These are phyloP conservation scores for Synaphobranchus kaupii DNA, from an alignment of 2,797 vertebrate genomes.

Conservation along the genomic window DNA sequence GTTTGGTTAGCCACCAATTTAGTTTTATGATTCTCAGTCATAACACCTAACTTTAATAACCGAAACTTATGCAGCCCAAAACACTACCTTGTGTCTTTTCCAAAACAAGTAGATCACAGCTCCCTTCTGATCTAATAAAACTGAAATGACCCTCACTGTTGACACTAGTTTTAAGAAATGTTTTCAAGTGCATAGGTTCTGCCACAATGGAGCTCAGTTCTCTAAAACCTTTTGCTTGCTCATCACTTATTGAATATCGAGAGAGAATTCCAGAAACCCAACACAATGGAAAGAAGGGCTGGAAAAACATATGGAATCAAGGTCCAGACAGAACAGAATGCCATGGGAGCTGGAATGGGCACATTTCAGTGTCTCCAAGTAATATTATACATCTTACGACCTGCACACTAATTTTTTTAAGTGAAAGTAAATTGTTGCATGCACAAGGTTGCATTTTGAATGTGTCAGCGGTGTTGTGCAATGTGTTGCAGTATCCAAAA, in stretches of 20 bases:
- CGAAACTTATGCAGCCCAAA: too few relatives aligned
- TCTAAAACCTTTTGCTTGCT: neutral
- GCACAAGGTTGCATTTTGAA: too few relatives aligned
- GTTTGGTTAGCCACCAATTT: too few relatives aligned
- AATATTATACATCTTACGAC: neutral
- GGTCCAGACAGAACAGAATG: too few relatives aligned
- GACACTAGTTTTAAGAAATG: neutral
- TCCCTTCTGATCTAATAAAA: too few relatives aligned
- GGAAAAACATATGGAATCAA: too few relatives aligned
- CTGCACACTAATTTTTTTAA: neutral
- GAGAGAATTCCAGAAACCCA: neutral
- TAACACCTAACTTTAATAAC: too few relatives aligned
- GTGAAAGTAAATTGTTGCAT: neutral
- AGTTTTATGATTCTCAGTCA: too few relatives aligned
- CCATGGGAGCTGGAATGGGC: neutral
- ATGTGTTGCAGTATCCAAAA: neutral
- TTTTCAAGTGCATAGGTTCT: neutral
- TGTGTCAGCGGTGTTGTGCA: neutral
- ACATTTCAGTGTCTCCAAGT: neutral
- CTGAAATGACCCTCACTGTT: too few relatives aligned
- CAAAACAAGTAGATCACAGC: too few relatives aligned
- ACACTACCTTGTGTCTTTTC: too few relatives aligned
- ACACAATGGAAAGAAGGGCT: too few relatives aligned
- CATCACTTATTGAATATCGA: neutral
- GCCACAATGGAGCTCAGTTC: neutral